Evolutionary conservation across 2,113 vertebrate species (phyloP), one percentile per base, ranked within the genome.

Genomic region (Chaetodon auriga): DNA sequence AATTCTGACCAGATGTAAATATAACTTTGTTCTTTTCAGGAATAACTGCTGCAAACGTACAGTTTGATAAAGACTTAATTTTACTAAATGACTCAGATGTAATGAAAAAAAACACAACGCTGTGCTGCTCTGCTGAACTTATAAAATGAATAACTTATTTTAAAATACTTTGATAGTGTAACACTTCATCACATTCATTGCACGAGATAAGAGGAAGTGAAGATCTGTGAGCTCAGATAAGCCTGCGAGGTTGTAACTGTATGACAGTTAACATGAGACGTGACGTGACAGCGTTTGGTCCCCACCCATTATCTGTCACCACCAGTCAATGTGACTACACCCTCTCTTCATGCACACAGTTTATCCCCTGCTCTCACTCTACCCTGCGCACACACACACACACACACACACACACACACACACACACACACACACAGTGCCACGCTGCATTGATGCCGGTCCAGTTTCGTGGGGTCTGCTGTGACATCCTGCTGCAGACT

Each of bases 271-370:
- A 70, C 60, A 76, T 72, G 68, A 83, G 60, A 68, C 0, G 2
- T 46, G 38, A 8, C 58, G 35, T 82, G 68, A 85, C 62, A 80
- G 15, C 21, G 78, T 65, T 18, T 57, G 75, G 51, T 84, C 75
- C 38, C 74, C 84, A 89, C 81, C 91, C 82, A 25, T 65, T 46
- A 38, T 85, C 78, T 87, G 73, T 86, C 84, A 86, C 43, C 84
- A 86, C 84, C 36, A 48, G 65, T 64, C 62, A 68, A 30, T 68
- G 65, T 69, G 65, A 58, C 76, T 70, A 84, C 89, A 82, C 87
- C 89, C 77, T 86, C 8, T 80, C 68, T 68, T 62, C 30, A 51
- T 79, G 75, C 71, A 74, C 16, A 75, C 49, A 30, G 53, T 77
- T 83, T 58, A 84, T 84, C 77, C 54, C 81, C 15, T 11, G 0